Conservation (phyloP, 2,113 vertebrate genomes). For the Ochotona curzoniae region DNA sequence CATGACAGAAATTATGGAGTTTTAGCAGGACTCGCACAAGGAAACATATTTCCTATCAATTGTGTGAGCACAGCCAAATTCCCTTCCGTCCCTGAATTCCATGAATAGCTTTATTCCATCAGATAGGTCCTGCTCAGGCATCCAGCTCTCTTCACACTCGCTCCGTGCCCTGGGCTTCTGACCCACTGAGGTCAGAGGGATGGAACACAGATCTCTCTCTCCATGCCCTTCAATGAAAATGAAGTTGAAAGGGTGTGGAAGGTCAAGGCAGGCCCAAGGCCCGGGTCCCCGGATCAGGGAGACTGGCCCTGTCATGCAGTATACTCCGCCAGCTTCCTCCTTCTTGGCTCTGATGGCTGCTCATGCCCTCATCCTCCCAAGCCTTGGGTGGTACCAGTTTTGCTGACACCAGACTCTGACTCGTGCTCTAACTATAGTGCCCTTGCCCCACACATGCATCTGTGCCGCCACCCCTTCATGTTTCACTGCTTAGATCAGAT, state of each 20-base stretch:
- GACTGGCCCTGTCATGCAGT: background rate
- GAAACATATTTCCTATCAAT: background rate
- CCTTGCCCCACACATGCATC: accelerated
- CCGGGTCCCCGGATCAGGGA: background rate
- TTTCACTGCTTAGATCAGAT: background rate
- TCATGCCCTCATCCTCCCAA: too few relatives aligned
- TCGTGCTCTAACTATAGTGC: background rate
- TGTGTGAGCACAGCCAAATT: background rate
- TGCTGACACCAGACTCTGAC: background rate
- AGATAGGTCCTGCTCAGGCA: background rate
- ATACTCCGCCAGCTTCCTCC: background rate
- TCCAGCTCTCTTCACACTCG: background rate
- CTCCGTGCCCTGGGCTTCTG: background rate
- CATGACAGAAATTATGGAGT: background rate
- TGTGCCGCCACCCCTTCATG: background rate
- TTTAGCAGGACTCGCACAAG: background rate
- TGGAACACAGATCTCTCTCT: background rate
- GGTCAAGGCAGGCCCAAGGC: too few relatives aligned
- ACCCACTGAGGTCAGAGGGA: background rate
- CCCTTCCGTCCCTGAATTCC: background rate
- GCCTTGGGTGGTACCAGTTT: background rate
- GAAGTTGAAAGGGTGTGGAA: too few relatives aligned
- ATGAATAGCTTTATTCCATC: background rate
- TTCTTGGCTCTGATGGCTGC: background rate
- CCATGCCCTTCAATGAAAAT: too few relatives aligned